Conservation (phyloP, 2,113 vertebrate genomes). For the rabbit (Oryctolagus cuniculus) region mOryCun1.1 NC_091451.1:44922501-44923000, state of each 20-base stretch:
- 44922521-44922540: rapidly evolving
- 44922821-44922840: neutral
- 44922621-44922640: constrained; percentile 77
- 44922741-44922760: constrained; percentile 73
- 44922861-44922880: neutral
- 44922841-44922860: neutral
- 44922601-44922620: constrained; percentile 61
- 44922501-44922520: neutral
- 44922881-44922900: neutral
- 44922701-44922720: constrained; percentile 83
- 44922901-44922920: too few species aligned
- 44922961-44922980: too few species aligned
- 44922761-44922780: neutral
- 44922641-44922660: constrained; percentile 78
- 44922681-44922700: constrained; percentile 82
- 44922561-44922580: neutral
- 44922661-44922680: constrained; percentile 83
- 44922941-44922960: too few species aligned
- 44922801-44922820: neutral
- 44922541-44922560: neutral
- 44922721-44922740: constrained; percentile 79
- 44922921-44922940: too few species aligned
- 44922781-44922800: neutral
- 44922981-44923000: neutral
- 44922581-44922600: neutral